Conservation (phyloP, 1,140 invertebrate species). For the Drosophila teissieri region DNA sequence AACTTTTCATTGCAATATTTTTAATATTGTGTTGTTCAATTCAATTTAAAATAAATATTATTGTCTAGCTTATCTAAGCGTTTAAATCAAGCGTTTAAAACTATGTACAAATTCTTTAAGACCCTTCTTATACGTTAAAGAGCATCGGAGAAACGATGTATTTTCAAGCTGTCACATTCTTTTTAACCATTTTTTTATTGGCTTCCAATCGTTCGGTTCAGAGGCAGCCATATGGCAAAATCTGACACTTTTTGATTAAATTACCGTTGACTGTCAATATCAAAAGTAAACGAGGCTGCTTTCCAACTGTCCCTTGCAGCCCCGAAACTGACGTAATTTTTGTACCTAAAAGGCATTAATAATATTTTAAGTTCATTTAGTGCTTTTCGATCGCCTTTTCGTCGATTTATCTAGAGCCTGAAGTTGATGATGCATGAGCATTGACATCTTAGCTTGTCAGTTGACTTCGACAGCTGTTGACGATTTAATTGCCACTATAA, state of each 20-base stretch:
- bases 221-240: constrained; percentile 53
- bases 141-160: neutral
- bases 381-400: constrained; percentile 5
- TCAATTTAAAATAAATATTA: too few relatives aligned
- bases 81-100: too few relatives aligned
- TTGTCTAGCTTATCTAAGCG: too few relatives aligned
- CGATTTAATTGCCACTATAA: constrained; percentile 51
- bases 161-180: constrained; percentile 12
- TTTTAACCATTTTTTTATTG: constrained; percentile 22
- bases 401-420: neutral
- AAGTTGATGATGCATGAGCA: constrained; percentile 12
- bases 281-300: constrained; percentile 26
- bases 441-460: constrained; percentile 49
- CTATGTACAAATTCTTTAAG: too few relatives aligned
- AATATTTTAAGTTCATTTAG: constrained; percentile 29
- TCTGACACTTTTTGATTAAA: constrained; percentile 62
- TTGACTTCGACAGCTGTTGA: constrained; percentile 39
- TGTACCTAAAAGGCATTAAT: constrained; percentile 16
- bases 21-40: too few relatives aligned
- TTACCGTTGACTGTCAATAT: constrained; percentile 59
- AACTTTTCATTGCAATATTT: too few relatives aligned
- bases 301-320: constrained; percentile 6
- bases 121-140: neutral
- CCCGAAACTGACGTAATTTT: constrained; percentile 22
- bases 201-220: constrained; percentile 29